A percentile compares a stretch with the other conserved stretches of the same genome.
Evolutionary conservation across 2,888 invertebrate genomes (phyloP).

Genomic region (Macrosoma leucophasiata): DNA sequence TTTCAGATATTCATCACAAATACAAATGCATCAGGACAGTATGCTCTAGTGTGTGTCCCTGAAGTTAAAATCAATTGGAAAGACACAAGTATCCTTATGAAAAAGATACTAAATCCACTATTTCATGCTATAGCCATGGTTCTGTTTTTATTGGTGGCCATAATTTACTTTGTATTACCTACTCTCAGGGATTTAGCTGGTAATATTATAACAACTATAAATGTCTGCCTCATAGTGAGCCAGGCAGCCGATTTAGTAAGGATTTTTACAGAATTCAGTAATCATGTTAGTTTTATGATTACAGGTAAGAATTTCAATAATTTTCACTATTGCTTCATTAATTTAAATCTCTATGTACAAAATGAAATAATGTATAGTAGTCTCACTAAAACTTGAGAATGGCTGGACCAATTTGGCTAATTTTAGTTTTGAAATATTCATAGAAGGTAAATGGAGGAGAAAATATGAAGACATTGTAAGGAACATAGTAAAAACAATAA

Average conservation of each 20-base stretch:
- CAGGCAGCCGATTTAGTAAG: conserved; percentile 86
- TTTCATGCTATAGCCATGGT: conserved; percentile 84
- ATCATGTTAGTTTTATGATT: conserved; percentile 86
- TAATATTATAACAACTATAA: conserved; percentile 89
- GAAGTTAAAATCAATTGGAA: conserved; percentile 83
- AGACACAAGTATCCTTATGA: conserved; percentile 83
- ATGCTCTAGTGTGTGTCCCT: conserved; percentile 84
- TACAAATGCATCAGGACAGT: conserved; percentile 76
- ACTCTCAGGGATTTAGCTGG: conserved; percentile 88
- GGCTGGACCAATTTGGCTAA: too few species aligned
- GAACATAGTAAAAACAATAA: too few species aligned
- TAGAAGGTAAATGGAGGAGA: too few species aligned
- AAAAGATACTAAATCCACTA: conserved; percentile 84
- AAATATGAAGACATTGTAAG: too few species aligned
- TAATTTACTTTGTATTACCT: conserved; percentile 88
- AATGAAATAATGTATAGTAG: too few species aligned
- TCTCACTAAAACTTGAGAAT: too few species aligned
- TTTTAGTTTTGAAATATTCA: too few species aligned
- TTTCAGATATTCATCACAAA: conserved; percentile 69
- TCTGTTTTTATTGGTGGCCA: conserved; percentile 81
- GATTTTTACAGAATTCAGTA: conserved; percentile 87
- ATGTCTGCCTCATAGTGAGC: conserved; percentile 83
- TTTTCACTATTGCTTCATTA: too few species aligned
- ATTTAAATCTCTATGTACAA: too few species aligned
- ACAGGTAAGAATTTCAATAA: conserved; percentile 76